Percentiles rank a stretch among this genome's conserved stretches.
These are phyloP conservation scores for Sisor rabdophorus DNA, from an alignment of 2,113 vertebrate species.

Conservation along the genomic window DNA sequence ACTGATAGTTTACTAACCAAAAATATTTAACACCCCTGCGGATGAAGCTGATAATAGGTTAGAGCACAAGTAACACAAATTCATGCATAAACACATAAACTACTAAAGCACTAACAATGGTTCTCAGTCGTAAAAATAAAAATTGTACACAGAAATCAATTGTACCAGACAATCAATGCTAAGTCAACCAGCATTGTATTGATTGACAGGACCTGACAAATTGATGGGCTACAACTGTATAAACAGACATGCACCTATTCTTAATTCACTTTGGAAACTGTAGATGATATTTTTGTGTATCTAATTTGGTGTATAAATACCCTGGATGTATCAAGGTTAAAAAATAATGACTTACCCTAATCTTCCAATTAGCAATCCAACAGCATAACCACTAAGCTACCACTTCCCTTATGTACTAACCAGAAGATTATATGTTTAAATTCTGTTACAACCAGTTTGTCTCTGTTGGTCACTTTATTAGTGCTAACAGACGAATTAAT, in stretches of 20 bases:
- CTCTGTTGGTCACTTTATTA: background rate
- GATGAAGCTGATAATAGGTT: background rate
- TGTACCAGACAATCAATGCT: background rate
- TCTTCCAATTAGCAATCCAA: too few relatives aligned
- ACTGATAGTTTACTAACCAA: background rate
- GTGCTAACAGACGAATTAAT: too few relatives aligned
- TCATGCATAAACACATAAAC: too few relatives aligned
- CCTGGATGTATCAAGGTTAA: background rate
- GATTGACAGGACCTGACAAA: background rate
- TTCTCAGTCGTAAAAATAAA: background rate
- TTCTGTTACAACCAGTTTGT: background rate
- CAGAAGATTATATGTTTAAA: background rate
- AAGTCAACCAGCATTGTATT: background rate
- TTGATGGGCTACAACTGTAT: background rate
- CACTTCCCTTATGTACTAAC: background rate
- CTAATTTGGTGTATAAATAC: background rate
- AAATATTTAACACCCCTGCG: background rate
- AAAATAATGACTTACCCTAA: too few relatives aligned
- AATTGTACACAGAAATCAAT: background rate
- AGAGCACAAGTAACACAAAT: constrained; percentile 1
- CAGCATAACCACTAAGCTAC: too few relatives aligned
- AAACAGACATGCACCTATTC: too few relatives aligned
- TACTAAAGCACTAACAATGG: background rate
- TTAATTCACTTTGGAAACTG: too few relatives aligned
- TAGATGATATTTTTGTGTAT: background rate